Conservation (phyloP, 2,113 vertebrate genomes). For the Emydocephalus ijimae region DNA sequence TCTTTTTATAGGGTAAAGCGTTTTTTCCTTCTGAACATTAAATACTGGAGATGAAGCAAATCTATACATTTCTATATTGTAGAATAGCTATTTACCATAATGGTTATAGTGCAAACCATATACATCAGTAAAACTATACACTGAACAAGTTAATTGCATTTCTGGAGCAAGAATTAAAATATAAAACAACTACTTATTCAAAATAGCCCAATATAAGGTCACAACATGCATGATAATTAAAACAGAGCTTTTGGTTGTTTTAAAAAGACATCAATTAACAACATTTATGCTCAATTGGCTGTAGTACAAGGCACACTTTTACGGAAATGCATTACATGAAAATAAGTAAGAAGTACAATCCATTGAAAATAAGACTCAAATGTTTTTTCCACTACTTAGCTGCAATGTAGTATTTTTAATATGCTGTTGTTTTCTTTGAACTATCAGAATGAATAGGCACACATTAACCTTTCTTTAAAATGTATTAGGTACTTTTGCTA, state of each 20-base stretch:
- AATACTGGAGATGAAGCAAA: not conserved
- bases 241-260: constrained; percentile 16
- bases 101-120: constrained; percentile 21
- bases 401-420: not conserved
- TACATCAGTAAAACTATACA: constrained; percentile 43
- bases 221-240: constrained; percentile 21
- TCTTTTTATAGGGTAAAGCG: constrained; percentile 21
- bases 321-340: too few species aligned
- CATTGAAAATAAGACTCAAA: not conserved
- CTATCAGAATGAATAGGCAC: not conserved
- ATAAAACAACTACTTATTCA: constrained; percentile 45
- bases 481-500: not conserved
- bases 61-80: not conserved
- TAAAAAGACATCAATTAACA: not conserved
- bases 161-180: constrained; percentile 25
- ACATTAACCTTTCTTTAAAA: not conserved
- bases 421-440: not conserved
- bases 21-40: constrained; percentile 14
- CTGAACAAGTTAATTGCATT: constrained; percentile 37
- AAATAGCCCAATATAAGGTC: constrained; percentile 52
- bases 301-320: not conserved
- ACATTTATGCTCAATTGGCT: not conserved
- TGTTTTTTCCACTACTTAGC: constrained; percentile 36
- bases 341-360: too few species aligned
- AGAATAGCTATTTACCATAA: constrained; percentile 24